phyloP scores from a whole-genome alignment of 2,888 invertebrate species.

The Atethmia centrago region DNA sequence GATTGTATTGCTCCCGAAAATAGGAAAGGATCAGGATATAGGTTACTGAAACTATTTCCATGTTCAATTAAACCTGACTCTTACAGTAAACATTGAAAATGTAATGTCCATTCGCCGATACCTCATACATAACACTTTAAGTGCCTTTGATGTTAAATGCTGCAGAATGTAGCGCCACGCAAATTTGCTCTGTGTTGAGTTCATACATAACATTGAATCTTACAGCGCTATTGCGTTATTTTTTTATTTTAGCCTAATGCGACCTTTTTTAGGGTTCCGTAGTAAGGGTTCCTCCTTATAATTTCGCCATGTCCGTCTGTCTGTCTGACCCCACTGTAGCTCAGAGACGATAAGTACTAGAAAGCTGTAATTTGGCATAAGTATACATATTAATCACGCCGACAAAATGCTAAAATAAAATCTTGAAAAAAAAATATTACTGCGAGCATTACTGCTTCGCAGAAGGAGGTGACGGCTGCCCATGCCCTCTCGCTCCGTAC shows the following conservation, averaged over 20 bases:
- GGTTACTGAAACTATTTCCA: neutral
- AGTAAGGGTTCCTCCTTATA: no score
- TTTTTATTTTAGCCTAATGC: neutral
- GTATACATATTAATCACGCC: no score
- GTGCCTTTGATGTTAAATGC: constrained; percentile 47
- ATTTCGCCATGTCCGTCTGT: no score
- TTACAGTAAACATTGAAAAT: neutral
- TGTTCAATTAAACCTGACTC: neutral
- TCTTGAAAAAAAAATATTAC: no score
- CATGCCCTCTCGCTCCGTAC: no score
- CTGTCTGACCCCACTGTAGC: no score
- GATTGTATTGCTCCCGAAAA: neutral
- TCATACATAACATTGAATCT: neutral
- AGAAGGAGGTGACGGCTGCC: no score
- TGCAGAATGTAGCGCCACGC: constrained; percentile 43
- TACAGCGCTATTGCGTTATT: neutral
- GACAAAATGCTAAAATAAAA: no score
- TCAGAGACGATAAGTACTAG: no score
- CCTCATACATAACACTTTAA: neutral
- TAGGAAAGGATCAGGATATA: neutral
- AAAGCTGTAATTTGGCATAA: no score
- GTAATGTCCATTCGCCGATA: neutral
- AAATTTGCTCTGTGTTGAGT: constrained; percentile 35
- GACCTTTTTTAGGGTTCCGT: neutral
- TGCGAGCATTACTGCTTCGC: no score